Evolutionary conservation across 1,140 invertebrate genomes (phyloP).

Genomic region (Manduca sexta): DNA sequence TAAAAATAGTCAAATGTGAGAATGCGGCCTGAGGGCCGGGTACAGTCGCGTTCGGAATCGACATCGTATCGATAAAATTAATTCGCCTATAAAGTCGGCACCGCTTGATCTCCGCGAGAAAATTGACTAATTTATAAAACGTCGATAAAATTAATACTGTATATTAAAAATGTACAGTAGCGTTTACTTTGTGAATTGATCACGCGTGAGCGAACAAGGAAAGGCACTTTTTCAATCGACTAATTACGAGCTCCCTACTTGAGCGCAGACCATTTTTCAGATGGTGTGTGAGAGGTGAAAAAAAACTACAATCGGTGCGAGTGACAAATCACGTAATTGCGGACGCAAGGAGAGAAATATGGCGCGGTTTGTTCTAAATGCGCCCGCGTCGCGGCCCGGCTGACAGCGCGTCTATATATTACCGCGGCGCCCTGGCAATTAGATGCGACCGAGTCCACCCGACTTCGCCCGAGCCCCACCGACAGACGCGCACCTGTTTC

Average conservation of each 20-base stretch:
- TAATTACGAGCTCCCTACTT: conserved; percentile 53
- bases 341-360: conserved; percentile 63
- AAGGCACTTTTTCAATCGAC: conserved; percentile 60
- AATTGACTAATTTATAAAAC: neutral
- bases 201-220: conserved; percentile 35
- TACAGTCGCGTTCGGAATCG: neutral
- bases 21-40: neutral
- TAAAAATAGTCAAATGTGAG: conserved; percentile 26
- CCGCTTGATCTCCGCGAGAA: conserved; percentile 1
- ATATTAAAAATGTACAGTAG: conserved; percentile 30
- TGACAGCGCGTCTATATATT: conserved; percentile 32
- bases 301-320: conserved; percentile 43
- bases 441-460: conserved; percentile 3
- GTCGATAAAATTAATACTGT: conserved; percentile 23
- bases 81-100: neutral
- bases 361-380: conserved; percentile 64
- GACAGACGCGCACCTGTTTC: conserved; percentile 21
- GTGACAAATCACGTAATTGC: conserved; percentile 70
- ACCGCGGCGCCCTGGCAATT: conserved; percentile 30
- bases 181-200: conserved; percentile 29
- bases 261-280: conserved; percentile 57
- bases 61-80: neutral
- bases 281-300: conserved; percentile 22
- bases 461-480: too few species aligned
- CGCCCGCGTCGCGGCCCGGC: conserved; percentile 30